Evolutionary conservation across 2,888 invertebrate species (phyloP).

Genomic region (Morpho helenor): DNA sequence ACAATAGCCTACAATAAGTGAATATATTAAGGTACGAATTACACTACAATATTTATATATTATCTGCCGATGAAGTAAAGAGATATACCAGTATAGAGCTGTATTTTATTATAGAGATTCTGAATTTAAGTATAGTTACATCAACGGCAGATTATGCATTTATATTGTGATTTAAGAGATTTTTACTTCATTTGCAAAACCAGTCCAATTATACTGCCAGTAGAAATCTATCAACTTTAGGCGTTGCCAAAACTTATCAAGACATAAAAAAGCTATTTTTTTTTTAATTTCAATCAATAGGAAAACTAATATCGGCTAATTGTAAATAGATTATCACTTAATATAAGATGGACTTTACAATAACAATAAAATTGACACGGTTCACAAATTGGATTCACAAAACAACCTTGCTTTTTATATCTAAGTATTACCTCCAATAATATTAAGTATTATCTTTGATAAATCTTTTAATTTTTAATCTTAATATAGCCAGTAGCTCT

Average conservation of each 20-base stretch:
- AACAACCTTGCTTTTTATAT: conserved; percentile 55
- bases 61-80: conserved; percentile 10
- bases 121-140: conserved; percentile 16
- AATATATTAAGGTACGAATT: conserved; percentile 35
- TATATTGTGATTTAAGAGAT: conserved; percentile 26
- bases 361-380: conserved; percentile 27
- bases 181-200: conserved; percentile 28
- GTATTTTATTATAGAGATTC: conserved; percentile 15
- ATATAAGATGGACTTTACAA: conserved; percentile 15
- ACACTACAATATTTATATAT: conserved; percentile 39
- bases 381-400: conserved; percentile 69
- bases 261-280: background rate
- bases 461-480: conserved; percentile 53
- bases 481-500: conserved; percentile 24
- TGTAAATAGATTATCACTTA: conserved; percentile 24
- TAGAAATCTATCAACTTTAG: conserved; percentile 15
- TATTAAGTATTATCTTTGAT: conserved; percentile 74
- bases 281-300: conserved; percentile 6
- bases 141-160: conserved; percentile 11
- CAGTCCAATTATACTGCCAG: conserved; percentile 29
- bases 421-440: conserved; percentile 75
- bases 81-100: background rate
- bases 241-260: conserved; percentile 8
- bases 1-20: conserved; percentile 73
- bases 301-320: conserved; percentile 19